Evolutionary conservation across 2,797 vertebrate species (phyloP), one percentile per base, ranked within the genome.

Genomic region (Clarias laeviceps): DNA sequence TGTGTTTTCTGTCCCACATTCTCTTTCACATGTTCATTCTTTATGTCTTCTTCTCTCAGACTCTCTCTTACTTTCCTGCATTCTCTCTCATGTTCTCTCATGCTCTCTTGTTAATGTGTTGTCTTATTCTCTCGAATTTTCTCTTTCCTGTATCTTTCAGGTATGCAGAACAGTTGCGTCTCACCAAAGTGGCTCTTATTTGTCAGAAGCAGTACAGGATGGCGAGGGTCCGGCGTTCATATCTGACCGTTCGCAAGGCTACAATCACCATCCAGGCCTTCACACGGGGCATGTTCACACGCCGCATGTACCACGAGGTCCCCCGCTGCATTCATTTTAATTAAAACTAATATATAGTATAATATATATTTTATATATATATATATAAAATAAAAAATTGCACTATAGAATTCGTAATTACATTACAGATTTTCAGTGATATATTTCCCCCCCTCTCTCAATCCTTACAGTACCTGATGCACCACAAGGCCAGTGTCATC

Each of bases 161-260:
- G 62, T 88, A 95, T 57, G 95, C 95, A 0, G 94, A 97, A 83
- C 91, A 91, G 56, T 90, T 98, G 90, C 95, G 97, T 82, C 94
- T 92, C 82, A 97, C 92, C 0, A 95, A 93, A 50, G 97, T 97
- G 0, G 94, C 96, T 1, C 22, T 97, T 1, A 32, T 93, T 88
- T 92, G 97, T 89, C 98, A 99, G 95, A 98, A 97, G 85, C 97
- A 97, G 88, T 96, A 88, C 84, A 95, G 97, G 2, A 99, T 99
- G 98, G 91, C 90, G 86, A 94, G 91, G 61, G 94, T 96, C 11
- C 88, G 90, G 14, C 93, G 79, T 20, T 92, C 91, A 0, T 99
- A 92, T 88, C 94, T 91, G 90, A 94, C 89, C 18, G 77, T 94
- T 85, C 93, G 90, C 29, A 76, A 2, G 0, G 96, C 98, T 0